These are phyloP conservation scores for Hydrochoerus hydrochaeris DNA, from an alignment of 2,113 vertebrate species.

Conservation along the genomic window DNA sequence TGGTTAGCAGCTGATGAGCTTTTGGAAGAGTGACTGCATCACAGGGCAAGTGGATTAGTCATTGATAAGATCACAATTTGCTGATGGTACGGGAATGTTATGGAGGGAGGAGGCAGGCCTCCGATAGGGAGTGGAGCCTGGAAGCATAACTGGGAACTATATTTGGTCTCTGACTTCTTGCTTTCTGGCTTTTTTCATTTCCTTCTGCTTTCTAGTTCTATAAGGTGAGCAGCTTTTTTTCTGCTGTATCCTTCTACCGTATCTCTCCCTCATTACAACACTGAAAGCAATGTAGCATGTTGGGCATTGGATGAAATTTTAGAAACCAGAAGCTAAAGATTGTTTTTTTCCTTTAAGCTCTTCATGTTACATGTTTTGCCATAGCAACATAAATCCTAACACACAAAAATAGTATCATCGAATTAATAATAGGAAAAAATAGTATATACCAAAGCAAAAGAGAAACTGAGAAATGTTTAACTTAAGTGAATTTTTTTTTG, in stretches of 20 bases:
- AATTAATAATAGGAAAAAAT: background rate
- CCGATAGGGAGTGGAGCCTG: background rate
- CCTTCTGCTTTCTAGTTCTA: background rate
- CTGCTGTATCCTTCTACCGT: background rate
- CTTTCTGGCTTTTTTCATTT: background rate
- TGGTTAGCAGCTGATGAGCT: background rate
- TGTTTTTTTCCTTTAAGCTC: background rate
- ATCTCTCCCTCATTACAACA: background rate
- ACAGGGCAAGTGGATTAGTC: background rate
- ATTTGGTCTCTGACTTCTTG: background rate
- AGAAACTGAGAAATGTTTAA: background rate
- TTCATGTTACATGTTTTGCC: no score
- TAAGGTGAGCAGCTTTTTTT: background rate
- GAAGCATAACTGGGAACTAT: background rate
- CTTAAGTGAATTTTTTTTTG: background rate
- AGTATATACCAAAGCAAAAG: background rate
- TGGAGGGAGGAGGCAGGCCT: fast-evolving
- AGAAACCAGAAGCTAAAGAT: background rate
- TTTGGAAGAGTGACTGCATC: background rate
- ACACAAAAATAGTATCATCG: background rate
- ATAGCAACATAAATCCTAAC: background rate
- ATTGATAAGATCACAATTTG: background rate
- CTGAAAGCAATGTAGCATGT: background rate
- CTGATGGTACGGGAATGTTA: no score
- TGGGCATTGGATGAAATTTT: background rate